phyloP scores from a whole-genome alignment of 2,888 invertebrate genomes.

The Platerodrilus igneus region DNA sequence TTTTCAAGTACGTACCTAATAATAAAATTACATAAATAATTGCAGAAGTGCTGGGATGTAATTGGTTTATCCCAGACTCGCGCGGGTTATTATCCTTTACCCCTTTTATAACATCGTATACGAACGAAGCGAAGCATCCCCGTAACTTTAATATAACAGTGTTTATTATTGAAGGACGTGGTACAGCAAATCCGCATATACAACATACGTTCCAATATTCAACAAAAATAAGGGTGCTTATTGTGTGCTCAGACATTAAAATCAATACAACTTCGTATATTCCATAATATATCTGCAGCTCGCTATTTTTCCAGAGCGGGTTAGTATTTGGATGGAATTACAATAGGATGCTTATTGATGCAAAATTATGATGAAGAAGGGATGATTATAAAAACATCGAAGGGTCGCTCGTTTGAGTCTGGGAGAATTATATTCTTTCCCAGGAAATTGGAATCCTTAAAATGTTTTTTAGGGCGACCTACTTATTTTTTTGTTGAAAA shows the following conservation, averaged over 20 bases:
- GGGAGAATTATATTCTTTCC: constrained; percentile 32
- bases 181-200: constrained; percentile 40
- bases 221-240: constrained; percentile 41
- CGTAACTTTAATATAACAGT: constrained; percentile 42
- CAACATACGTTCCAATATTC: constrained; percentile 40
- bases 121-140: constrained; percentile 32
- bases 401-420: too few species aligned
- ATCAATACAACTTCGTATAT: constrained; percentile 48
- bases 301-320: constrained; percentile 43
- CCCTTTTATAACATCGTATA: constrained; percentile 33
- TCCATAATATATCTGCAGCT: constrained; percentile 49
- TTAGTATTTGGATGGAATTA: constrained; percentile 21
- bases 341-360: constrained; percentile 9
- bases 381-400: constrained; percentile 8
- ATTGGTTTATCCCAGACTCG: constrained; percentile 31
- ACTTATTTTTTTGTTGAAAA: constrained; percentile 37
- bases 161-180: constrained; percentile 46
- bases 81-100: constrained; percentile 17
- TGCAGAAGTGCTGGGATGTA: constrained; percentile 30
- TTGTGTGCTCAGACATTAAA: constrained; percentile 45
- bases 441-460: constrained; percentile 37
- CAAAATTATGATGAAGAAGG: constrained; percentile 3
- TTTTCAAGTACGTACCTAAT: constrained; percentile 3
- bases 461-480: constrained; percentile 35
- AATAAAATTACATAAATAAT: constrained; percentile 45